Evolutionary conservation across 2,888 invertebrate species (phyloP), one percentile per base, ranked within the genome.

Genomic region (Xestia xanthographa): DNA sequence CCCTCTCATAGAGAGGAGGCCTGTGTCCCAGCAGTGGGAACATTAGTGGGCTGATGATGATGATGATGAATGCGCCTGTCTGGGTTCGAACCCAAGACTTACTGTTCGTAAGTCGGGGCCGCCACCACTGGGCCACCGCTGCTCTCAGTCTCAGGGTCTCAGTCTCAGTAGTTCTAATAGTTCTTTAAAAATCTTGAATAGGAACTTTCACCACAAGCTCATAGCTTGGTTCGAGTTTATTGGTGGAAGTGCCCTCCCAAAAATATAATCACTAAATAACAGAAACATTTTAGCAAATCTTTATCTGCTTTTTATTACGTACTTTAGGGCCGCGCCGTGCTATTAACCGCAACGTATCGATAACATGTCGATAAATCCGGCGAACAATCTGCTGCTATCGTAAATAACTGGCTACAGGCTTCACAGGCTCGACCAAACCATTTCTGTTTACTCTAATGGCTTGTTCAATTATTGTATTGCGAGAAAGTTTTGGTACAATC

Each of bases 331-430:
- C 67, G 62, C 72, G 56, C 68, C n/a, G 43, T 29, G 68, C 80
- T 72, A 84, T 87, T 84, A 82, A 72, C 74, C 80, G 67, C 83
- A 87, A 77, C 75, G 80, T 87, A 87, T 87, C 87, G 87, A 87
- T 78, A 87, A 86, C 85, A 80, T 69, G 63, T 38, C 86, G 66
- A 87, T 87, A 87, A 87, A 87, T 87, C 72, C n/a, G 60, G 60
- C 60, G 66, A 74, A 75, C 86, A 86, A 80, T 84, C 77, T 75
- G 79, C 66, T 50, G 68, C 34, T 70, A 50, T 71, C 78, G 69
- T 84, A 80, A 84, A 86, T 84, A 73, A 76, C 60, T 72, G 50
- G 50, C 65, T 66, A 60, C 56, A 71, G 38, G 38, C 66, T 66
- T n/a, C 38, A 43, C 43, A 72, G 69, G 67, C 72, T 67, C 62